Evolutionary conservation across 23 tunicate species (phyloP), one percentile per base, ranked within the genome.

Genomic region (Oikopleura vanhoeffeni): DNA sequence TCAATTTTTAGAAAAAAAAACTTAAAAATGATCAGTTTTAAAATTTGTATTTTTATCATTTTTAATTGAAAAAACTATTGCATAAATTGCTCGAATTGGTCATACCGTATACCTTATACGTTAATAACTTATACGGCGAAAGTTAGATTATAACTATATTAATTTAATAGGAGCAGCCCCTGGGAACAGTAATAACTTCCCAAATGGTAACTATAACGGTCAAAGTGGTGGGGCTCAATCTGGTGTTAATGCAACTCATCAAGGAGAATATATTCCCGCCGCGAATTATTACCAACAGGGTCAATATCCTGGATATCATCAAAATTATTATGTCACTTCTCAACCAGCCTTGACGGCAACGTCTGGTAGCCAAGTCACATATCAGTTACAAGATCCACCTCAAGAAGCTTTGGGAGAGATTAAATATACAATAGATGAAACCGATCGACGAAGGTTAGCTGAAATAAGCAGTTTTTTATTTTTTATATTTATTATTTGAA

Each of bases 331-430:
- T 38, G 79, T 71, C 34, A 71, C 34, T 2, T 2, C 79, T 71
- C 79, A 71, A 30, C 79, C 79, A 13, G 79, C 79, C 27, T 71
- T 71, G 79, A 71, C 79, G 38, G 79, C 79, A 2, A 71, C 79
- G 2, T 71, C 79, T 30, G 79, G 79, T 13, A 71, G 79, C 32
- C 79, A 71, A 71, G 38, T 92, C 41, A 92, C 97, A 83, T 92
- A 92, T 41, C 97, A 92, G 76, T 83, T 92, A n/a, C 97, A 92
- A 41, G 97, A 92, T 77, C 97, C 97, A 2, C 97, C 97, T 4
- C 92, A 91, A 86, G 79, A 71, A 71, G 79, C 79, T 2, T 2
- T 71, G 38, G 79, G 79, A 24, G 79, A 71, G 38, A 71, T 71
- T 18, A 71, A 71, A 71, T 71, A 71, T 71, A 71, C 79, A 32